Conservation (phyloP, 2,888 invertebrate genomes). For the Villa cingulata region DNA sequence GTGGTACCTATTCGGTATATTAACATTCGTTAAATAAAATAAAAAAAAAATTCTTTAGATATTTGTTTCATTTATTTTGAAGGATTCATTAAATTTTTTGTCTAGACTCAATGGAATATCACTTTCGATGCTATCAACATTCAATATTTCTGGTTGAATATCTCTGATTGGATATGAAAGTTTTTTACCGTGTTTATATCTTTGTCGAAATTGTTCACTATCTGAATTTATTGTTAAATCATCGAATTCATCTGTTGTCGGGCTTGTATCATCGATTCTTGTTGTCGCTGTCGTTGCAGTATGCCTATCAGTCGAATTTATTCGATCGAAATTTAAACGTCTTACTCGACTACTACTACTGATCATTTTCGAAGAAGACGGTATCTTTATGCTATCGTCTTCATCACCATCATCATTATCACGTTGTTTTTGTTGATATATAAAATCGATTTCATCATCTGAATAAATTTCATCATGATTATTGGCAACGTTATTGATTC, state of each 20-base stretch:
- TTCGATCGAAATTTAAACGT: conserved; percentile 8
- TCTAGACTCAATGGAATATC: conserved; percentile 6
- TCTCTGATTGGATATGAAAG: conserved; percentile 2
- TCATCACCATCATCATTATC: background rate
- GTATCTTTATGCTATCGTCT: conserved; percentile 9
- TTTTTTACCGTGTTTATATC: background rate
- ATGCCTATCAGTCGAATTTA: background rate
- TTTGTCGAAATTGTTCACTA: conserved; percentile 11
- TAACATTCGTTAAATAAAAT: too few species aligned
- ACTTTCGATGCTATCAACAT: background rate
- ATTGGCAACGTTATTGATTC: conserved; percentile 3
- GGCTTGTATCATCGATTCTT: background rate
- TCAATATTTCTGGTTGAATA: background rate
- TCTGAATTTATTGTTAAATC: conserved; percentile 13
- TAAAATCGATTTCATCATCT: conserved; percentile 22
- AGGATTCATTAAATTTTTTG: conserved; percentile 17
- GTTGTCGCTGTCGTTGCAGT: background rate
- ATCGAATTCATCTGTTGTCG: conserved; percentile 8
- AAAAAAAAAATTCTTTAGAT: too few species aligned
- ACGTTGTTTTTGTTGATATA: conserved; percentile 16
- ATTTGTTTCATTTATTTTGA: too few species aligned
- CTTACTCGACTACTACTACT: conserved; percentile 15
- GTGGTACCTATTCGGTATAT: too few species aligned
- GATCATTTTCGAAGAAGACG: conserved; percentile 17
- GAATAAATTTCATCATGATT: conserved; percentile 2